A percentile compares a stretch with the other conserved stretches of the same genome.
These are phyloP conservation scores for Rhadinocentrus ornatus DNA, from an alignment of 2,797 vertebrate genomes.

Conservation along the genomic window DNA sequence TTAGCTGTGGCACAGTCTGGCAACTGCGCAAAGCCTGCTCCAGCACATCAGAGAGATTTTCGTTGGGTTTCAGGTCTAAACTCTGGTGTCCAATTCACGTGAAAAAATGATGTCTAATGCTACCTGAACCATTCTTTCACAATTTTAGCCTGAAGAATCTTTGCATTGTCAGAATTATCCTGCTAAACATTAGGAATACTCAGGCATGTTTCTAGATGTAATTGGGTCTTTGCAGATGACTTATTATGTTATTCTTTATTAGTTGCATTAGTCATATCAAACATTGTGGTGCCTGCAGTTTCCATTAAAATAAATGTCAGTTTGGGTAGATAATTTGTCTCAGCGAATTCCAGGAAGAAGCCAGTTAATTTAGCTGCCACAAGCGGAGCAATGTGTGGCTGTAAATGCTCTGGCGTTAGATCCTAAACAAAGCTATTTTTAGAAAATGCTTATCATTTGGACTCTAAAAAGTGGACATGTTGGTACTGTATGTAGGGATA, in stretches of 20 bases:
- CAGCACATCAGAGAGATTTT: no score
- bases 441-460: no score
- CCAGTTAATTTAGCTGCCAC: background rate
- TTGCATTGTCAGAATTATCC: background rate
- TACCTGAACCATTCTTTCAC: no score
- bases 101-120: no score
- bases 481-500: background rate
- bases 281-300: slow-evolving; percentile 11
- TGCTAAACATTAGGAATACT: background rate
- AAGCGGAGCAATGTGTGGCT: background rate
- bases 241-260: slow-evolving; percentile 13
- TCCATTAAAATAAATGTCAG: slow-evolving; percentile 17
- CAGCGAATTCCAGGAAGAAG: background rate
- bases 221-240: background rate
- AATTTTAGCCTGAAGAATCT: background rate
- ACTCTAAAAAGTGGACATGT: background rate
- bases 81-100: no score
- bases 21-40: no score
- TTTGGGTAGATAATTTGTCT: background rate
- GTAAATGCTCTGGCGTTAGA: background rate
- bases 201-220: background rate
- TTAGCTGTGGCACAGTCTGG: no score
- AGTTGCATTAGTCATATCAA: slow-evolving; percentile 20
- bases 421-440: background rate
- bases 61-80: no score